Conservation (phyloP, 2,888 invertebrate genomes). For the Hydraecia micacea region DNA sequence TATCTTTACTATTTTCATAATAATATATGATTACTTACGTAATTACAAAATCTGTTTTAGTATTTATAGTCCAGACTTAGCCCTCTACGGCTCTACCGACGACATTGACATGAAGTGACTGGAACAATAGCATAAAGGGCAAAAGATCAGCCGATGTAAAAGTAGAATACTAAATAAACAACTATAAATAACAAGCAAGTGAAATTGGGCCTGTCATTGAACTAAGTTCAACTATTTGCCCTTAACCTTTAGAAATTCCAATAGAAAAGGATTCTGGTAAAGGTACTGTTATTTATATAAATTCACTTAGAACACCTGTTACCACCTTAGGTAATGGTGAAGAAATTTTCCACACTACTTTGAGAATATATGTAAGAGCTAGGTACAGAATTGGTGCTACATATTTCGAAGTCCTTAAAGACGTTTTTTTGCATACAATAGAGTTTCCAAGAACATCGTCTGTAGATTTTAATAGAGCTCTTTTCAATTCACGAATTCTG, state of each 20-base stretch:
- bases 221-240: conserved; percentile 29
- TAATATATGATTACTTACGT: background rate
- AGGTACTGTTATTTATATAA: conserved; percentile 15
- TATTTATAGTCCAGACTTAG: background rate
- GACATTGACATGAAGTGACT: conserved; percentile 36
- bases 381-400: background rate
- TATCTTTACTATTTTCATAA: background rate
- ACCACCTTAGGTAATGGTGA: conserved; percentile 33
- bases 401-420: background rate
- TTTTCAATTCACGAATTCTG: background rate
- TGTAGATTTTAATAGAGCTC: background rate
- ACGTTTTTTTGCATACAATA: conserved; percentile 1
- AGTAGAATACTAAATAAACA: conserved; percentile 33
- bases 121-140: conserved; percentile 35
- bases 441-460: background rate
- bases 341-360: conserved; percentile 4
- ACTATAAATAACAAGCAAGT: conserved; percentile 10
- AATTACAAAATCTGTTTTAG: conserved; percentile 12
- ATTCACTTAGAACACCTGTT: conserved; percentile 26
- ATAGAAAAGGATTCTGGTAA: conserved; percentile 33
- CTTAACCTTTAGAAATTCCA: conserved; percentile 23
- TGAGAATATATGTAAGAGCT: background rate
- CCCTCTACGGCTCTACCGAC: background rate
- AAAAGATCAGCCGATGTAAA: conserved; percentile 17
- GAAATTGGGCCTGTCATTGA: conserved; percentile 28